phyloP scores from a whole-genome alignment of 2,797 vertebrate species.

The Aselliscus stoliczkanus region DNA sequence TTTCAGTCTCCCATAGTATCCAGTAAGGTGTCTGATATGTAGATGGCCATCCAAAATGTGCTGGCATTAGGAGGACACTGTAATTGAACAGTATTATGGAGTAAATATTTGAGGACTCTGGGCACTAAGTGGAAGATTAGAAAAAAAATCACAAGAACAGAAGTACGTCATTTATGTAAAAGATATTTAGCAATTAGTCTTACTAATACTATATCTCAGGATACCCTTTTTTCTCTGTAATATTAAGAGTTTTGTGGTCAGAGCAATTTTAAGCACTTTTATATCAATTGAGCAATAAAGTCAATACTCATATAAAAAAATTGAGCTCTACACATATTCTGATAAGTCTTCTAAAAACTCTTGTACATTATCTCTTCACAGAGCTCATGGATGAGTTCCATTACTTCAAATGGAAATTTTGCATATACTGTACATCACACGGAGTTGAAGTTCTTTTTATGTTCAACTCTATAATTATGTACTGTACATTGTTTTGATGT shows the following conservation, averaged over 20 bases:
- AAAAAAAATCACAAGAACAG: neutral
- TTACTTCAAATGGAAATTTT: slow-evolving; percentile 31
- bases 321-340: neutral
- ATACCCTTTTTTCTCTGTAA: neutral
- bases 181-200: neutral
- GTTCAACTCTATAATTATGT: neutral
- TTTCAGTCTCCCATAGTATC: neutral
- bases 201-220: neutral
- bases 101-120: neutral
- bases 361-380: neutral
- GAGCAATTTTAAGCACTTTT: neutral
- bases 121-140: neutral
- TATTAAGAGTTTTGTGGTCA: neutral
- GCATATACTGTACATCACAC: neutral
- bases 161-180: neutral
- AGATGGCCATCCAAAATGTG: neutral
- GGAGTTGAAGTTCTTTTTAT: neutral
- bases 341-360: slow-evolving; percentile 16
- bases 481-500: slow-evolving; percentile 7
- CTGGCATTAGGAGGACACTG: neutral
- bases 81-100: neutral
- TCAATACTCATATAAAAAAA: neutral
- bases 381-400: neutral
- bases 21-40: neutral
- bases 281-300: neutral